phyloP scores from a whole-genome alignment of 64 coral and sea anemone genomes.

The Montipora capricornis region DNA sequence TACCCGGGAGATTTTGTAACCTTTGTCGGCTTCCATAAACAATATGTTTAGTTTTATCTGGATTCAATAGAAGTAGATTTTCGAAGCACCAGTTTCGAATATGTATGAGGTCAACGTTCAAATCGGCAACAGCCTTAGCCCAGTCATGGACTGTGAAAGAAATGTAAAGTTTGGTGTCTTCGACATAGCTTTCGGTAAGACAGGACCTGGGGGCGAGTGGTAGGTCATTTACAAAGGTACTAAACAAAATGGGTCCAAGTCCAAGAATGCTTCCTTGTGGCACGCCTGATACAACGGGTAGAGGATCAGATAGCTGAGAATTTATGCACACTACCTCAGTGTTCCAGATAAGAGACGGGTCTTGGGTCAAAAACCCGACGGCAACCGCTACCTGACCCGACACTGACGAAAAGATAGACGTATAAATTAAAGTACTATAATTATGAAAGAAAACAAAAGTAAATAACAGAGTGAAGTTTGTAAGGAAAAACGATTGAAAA shows the following conservation, averaged over 20 bases:
- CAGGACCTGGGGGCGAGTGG: neutral
- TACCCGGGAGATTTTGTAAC: neutral
- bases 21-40: neutral
- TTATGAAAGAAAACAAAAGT: too few species aligned
- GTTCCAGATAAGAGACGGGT: too few species aligned
- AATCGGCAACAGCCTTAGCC: neutral
- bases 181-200: neutral
- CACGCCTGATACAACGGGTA: neutral
- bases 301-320: neutral
- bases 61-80: too few species aligned
- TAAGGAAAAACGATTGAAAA: too few species aligned
- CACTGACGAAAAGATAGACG: too few species aligned
- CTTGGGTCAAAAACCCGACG: too few species aligned
- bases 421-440: too few species aligned
- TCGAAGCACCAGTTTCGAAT: too few species aligned
- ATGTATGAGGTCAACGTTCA: neutral
- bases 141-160: neutral
- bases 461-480: too few species aligned
- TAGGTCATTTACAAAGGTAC: conserved; percentile 5
- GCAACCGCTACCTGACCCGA: too few species aligned
- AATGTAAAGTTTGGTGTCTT: neutral
- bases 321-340: conserved; percentile 38
- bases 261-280: conserved; percentile 17
- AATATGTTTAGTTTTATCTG: neutral
- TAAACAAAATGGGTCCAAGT: conserved; percentile 14